These are phyloP conservation scores for Tursiops truncatus DNA, from an alignment of 2,113 vertebrate species.

Conservation along the genomic window DNA sequence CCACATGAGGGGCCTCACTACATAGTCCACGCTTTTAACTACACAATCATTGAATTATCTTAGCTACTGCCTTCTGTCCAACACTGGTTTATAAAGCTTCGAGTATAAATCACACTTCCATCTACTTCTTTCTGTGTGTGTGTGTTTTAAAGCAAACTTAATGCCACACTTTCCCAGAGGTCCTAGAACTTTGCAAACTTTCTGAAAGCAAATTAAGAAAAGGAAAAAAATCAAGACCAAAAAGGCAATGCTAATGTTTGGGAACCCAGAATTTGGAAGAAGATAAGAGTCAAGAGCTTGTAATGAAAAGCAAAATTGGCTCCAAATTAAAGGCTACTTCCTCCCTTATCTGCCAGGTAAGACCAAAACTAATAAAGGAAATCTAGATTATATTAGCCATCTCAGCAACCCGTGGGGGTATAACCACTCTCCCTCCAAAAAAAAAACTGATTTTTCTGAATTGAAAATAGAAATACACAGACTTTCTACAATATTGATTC, in stretches of 20 bases:
- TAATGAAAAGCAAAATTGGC: not conserved
- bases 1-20: not conserved
- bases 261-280: not conserved
- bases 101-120: not conserved
- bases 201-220: conserved; percentile 7
- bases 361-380: not conserved
- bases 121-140: not conserved
- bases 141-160: not conserved
- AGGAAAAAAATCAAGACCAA: not conserved
- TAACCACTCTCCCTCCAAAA: not conserved
- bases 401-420: not conserved
- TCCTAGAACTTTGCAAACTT: not conserved
- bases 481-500: not conserved
- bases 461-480: not conserved
- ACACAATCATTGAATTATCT: not conserved
- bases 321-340: not conserved
- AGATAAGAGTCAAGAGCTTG: not conserved
- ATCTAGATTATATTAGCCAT: not conserved
- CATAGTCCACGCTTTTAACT: not conserved
- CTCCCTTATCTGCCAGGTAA: not conserved
- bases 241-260: not conserved
- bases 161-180: not conserved
- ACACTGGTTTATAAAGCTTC: not conserved
- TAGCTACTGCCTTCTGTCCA: not conserved
- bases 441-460: not conserved